Percentiles rank a stretch among this genome's conserved stretches.
phyloP scores from a whole-genome alignment of 1,140 invertebrate genomes.

The Argopecten irradians region DNA sequence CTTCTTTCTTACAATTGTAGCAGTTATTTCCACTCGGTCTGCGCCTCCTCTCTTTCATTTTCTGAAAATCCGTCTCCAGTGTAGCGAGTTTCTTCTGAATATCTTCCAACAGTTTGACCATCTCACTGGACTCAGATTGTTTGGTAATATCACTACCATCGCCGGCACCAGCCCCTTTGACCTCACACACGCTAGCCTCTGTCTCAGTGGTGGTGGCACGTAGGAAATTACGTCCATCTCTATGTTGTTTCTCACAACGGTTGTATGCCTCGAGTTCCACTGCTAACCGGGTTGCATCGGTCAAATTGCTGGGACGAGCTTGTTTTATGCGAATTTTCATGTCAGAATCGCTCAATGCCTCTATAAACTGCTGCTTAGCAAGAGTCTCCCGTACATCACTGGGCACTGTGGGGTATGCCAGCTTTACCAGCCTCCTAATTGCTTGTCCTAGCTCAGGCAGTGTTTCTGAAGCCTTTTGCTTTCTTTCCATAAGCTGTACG shows the following conservation, averaged over 20 bases:
- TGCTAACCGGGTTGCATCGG: conserved; percentile 30
- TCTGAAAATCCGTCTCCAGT: not conserved
- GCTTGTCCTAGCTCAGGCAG: conserved; percentile 26
- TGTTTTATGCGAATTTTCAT: conserved; percentile 44
- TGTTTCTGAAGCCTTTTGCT: conserved; percentile 25
- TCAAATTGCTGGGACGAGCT: conserved; percentile 33
- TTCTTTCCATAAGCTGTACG: not conserved
- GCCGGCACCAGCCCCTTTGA: not conserved
- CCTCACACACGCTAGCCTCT: not conserved
- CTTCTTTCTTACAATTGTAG: too few species aligned
- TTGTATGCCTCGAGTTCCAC: conserved; percentile 39
- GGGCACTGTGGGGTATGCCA: conserved; percentile 40
- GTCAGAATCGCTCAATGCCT: conserved; percentile 25
- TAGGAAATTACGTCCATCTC: not conserved
- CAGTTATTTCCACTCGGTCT: too few species aligned
- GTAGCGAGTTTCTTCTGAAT: not conserved
- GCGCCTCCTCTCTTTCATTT: not conserved
- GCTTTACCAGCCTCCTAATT: conserved; percentile 27
- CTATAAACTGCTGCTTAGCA: conserved; percentile 41
- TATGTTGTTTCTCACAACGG: not conserved
- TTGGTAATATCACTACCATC: not conserved
- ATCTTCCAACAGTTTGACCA: not conserved
- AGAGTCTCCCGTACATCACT: conserved; percentile 36
- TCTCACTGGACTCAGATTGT: not conserved
- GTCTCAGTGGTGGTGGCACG: not conserved